A percentile compares a stretch with the other conserved stretches of the same genome.
These are phyloP conservation scores for Spodoptera litura DNA, from an alignment of 1,140 invertebrate genomes.

Conservation along the genomic window DNA sequence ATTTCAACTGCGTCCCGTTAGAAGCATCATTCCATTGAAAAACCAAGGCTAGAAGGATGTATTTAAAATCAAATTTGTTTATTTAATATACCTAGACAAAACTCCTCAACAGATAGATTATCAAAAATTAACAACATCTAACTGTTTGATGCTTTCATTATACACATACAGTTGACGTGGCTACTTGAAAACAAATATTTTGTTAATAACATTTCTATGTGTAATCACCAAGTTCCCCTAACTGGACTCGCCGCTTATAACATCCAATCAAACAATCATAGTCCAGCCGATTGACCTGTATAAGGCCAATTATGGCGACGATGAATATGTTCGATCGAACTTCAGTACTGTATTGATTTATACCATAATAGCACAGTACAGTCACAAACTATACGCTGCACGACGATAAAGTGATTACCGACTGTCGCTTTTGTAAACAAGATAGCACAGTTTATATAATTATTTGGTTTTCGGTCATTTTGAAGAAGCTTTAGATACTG, in stretches of 20 bases:
- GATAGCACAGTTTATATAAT: constrained; percentile 52
- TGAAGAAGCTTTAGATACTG: no score
- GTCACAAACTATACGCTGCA: constrained; percentile 53
- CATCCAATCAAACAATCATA: constrained; percentile 2
- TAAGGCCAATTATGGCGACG: constrained; percentile 54
- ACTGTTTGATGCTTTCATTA: no score
- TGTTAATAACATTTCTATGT: no score
- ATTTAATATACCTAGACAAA: no score
- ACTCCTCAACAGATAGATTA: no score
- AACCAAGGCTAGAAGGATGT: no score
- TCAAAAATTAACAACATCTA: no score
- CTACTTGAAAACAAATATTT: constrained; percentile 51
- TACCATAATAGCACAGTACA: constrained; percentile 61
- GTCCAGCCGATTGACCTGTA: constrained; percentile 58
- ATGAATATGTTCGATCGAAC: constrained; percentile 60
- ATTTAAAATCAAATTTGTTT: no score
- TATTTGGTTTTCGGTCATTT: background rate
- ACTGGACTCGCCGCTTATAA: background rate
- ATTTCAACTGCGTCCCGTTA: no score
- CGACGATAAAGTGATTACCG: constrained; percentile 50
- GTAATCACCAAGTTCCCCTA: no score
- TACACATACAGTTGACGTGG: no score
- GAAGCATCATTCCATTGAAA: no score
- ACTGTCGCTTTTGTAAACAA: constrained; percentile 59
- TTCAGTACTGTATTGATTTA: constrained; percentile 63